A percentile compares a stretch with the other conserved stretches of the same genome.
phyloP scores from a whole-genome alignment of 1,140 invertebrate species.

The Papilio glaucus region DNA sequence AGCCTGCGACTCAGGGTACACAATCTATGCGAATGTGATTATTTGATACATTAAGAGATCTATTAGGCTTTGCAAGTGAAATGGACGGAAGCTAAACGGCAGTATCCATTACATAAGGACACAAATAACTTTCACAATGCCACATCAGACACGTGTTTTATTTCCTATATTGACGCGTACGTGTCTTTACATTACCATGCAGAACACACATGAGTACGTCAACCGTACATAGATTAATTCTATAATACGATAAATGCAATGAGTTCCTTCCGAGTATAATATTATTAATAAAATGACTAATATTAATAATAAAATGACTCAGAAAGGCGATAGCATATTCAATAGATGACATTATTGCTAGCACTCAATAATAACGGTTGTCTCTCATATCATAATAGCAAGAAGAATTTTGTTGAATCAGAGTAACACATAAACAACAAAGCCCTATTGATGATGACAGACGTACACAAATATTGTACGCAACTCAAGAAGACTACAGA shows the following conservation, averaged over 20 bases:
- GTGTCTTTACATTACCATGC: background rate
- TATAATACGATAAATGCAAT: background rate
- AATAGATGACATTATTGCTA: background rate
- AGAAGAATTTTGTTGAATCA: background rate
- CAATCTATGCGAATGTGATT: too few relatives aligned
- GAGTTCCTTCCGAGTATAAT: background rate
- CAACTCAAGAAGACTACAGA: background rate
- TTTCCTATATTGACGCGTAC: conserved; percentile 11
- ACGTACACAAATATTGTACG: background rate
- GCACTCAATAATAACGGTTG: background rate
- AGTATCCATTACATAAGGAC: conserved; percentile 9
- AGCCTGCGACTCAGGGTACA: too few relatives aligned
- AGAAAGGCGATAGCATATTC: background rate
- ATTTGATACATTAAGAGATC: too few relatives aligned
- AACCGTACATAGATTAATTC: background rate
- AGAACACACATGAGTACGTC: background rate
- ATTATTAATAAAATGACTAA: background rate
- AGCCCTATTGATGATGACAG: background rate
- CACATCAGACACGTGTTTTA: conserved; percentile 21
- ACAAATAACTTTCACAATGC: conserved; percentile 26
- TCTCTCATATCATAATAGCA: background rate
- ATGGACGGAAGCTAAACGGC: background rate
- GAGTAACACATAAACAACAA: background rate
- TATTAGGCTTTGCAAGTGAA: too few relatives aligned
- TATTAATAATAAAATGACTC: background rate